Base-by-base conservation (phyloP, 2,888 invertebrate genomes). In the Perithous albicinctus region DNA sequence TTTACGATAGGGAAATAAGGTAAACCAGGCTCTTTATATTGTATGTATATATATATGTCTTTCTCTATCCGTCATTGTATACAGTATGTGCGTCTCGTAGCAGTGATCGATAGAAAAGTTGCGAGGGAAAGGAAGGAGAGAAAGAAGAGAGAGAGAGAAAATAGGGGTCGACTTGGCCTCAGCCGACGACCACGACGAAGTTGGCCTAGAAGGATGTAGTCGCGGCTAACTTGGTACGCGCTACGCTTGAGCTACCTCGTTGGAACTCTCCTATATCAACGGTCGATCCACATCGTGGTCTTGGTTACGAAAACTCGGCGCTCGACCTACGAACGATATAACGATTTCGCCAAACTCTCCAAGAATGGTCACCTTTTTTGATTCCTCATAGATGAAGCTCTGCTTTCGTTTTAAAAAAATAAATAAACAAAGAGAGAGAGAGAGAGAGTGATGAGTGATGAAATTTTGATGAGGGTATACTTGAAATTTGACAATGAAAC, bases 21-120 rank as follows among this genome's bases (percentile, higher is more conserved):
- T 46, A 63, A 63, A 66, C 43, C 61, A 63, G 43, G 66, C 6
- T 35, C 35, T 7, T 54, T 18, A 51, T 15, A 1, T 12, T 15
- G 4, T 23, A n/a, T 26, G 15, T 41, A 54, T n/a, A 48, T 48
- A 18, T 48, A 26, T n/a, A 12, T 35, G 10, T 32, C 38, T 20
- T 38, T 41, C 15, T 46, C 48, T 20, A 46, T 35, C 38, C 23
- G 35, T 54, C 48, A 46, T 56, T 46, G 38, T 43, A 38, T 18
- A 59, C 64, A 15, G 66, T 66, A 66, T 59, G 63, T 69, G 73
- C 66, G 80, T 76, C 69, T 41, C 54, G 61, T 20, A 18, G 26
- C 23, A 35, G 59, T 75, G 75, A 82, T 82, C 82, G 78, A 82
- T 82, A 78, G 75, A 35, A 78, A 82, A 72, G 75, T 64, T 75